phyloP scores from a whole-genome alignment of 1,140 invertebrate genomes.

The Leptonema lineaticorne region DNA sequence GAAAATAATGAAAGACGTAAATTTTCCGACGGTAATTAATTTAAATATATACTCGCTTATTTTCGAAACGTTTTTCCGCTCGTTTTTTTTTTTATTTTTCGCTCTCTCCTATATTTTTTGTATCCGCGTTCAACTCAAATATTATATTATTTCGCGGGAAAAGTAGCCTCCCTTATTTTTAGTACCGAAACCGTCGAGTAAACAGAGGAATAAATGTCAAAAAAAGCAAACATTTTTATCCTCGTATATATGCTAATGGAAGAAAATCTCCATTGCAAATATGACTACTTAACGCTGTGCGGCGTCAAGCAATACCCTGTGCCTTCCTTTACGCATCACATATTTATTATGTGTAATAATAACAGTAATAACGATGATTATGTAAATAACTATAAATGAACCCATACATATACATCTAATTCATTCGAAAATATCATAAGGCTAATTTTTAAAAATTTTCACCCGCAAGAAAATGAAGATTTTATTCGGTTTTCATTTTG shows the following conservation, averaged over 20 bases:
- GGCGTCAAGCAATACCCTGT: not conserved
- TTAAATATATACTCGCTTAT: slow-evolving; percentile 2
- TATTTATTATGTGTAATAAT: too few relatives aligned
- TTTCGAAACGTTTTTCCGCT: too few relatives aligned
- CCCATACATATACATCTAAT: not conserved
- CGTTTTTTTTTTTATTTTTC: too few relatives aligned
- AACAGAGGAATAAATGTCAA: not conserved
- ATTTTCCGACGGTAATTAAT: slow-evolving; percentile 12
- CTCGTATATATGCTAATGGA: slow-evolving; percentile 9
- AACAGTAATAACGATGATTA: too few relatives aligned
- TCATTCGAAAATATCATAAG: too few relatives aligned
- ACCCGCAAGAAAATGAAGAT: too few relatives aligned
- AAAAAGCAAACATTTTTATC: slow-evolving; percentile 8
- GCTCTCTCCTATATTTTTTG: too few relatives aligned
- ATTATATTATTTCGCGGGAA: not conserved
- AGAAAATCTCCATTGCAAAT: slow-evolving; percentile 10
- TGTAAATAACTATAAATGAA: too few relatives aligned
- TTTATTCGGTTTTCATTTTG: too few relatives aligned
- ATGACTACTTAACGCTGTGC: not conserved
- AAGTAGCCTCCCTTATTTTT: not conserved
- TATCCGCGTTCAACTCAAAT: not conserved
- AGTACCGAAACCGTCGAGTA: not conserved
- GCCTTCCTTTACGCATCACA: not conserved
- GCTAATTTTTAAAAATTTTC: too few relatives aligned
- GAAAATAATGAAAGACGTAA: not conserved